These are phyloP conservation scores for Pelodytes ibericus DNA, from an alignment of 2,797 vertebrate species.

Conservation along the genomic window DNA sequence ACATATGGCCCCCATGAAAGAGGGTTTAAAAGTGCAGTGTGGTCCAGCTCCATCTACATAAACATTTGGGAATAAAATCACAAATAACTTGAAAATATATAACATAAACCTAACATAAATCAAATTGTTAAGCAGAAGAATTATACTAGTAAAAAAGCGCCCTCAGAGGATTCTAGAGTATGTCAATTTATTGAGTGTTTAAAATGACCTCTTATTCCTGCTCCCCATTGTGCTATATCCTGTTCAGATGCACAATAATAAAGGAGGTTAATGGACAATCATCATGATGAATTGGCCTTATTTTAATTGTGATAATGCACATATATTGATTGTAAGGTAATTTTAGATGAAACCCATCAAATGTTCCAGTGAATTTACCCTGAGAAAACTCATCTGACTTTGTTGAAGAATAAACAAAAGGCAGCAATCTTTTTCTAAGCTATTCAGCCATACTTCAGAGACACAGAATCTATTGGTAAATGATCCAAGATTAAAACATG, in stretches of 20 bases:
- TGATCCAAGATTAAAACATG: constrained; percentile 47
- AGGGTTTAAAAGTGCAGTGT: too few relatives aligned
- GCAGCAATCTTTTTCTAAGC: constrained; percentile 35
- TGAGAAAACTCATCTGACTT: constrained; percentile 27
- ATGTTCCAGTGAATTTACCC: constrained; percentile 27
- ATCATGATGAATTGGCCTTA: constrained; percentile 42
- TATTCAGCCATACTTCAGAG: constrained; percentile 41
- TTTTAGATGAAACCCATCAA: constrained; percentile 51
- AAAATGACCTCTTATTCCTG: too few relatives aligned
- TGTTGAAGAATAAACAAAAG: constrained; percentile 41
- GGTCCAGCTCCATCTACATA: too few relatives aligned
- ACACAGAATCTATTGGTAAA: constrained; percentile 37
- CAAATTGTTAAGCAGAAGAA: too few relatives aligned
- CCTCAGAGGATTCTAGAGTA: too few relatives aligned
- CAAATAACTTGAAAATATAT: too few relatives aligned
- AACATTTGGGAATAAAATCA: too few relatives aligned
- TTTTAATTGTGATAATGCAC: constrained; percentile 55
- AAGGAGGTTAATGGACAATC: constrained; percentile 18
- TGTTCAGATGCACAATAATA: constrained; percentile 1
- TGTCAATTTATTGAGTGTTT: too few relatives aligned
- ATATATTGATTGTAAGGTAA: constrained; percentile 55
- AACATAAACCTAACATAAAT: too few relatives aligned
- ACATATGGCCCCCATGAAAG: too few relatives aligned
- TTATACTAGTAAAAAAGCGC: too few relatives aligned
- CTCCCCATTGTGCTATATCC: not conserved